phyloP scores from a whole-genome alignment of 2,888 invertebrate genomes.

The Phrixothrix hirtus region DNA sequence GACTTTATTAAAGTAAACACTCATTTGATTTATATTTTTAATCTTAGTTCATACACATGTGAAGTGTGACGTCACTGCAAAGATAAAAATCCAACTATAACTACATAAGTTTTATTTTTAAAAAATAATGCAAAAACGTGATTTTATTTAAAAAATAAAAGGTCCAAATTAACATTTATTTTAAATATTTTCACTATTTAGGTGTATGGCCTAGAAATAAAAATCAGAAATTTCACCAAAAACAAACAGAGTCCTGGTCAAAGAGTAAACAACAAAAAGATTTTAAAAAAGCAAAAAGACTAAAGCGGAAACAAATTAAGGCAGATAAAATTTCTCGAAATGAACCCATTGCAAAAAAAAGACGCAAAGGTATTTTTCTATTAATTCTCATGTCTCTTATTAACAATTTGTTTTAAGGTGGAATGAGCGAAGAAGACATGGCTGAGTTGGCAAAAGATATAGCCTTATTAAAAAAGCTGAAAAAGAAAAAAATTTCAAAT shows the following conservation, averaged over 20 bases:
- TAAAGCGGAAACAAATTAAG: slow-evolving; percentile 65
- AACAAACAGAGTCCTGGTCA: slow-evolving; percentile 77
- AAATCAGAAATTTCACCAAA: slow-evolving; percentile 51
- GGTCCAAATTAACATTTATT: too few relatives aligned
- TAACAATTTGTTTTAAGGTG: slow-evolving; percentile 32
- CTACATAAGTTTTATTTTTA: too few relatives aligned
- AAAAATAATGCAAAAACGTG: too few relatives aligned
- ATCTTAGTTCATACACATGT: too few relatives aligned
- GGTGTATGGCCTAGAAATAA: slow-evolving; percentile 54
- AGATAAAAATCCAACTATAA: too few relatives aligned
- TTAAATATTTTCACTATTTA: too few relatives aligned
- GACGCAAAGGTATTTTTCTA: slow-evolving; percentile 48
- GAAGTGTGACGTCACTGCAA: too few relatives aligned
- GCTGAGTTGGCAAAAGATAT: slow-evolving; percentile 80
- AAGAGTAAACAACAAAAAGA: slow-evolving; percentile 73
- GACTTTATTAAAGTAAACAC: too few relatives aligned
- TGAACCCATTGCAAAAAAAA: slow-evolving; percentile 54
- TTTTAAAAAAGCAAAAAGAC: slow-evolving; percentile 65
- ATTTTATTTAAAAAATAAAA: too few relatives aligned
- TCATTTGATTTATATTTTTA: too few relatives aligned
- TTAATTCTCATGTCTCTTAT: not conserved
- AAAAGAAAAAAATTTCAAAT: slow-evolving; percentile 76
- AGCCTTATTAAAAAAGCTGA: slow-evolving; percentile 81
- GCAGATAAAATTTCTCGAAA: slow-evolving; percentile 57
- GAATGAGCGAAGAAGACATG: slow-evolving; percentile 72